These are phyloP conservation scores for Polydrusus tereticollis DNA, from an alignment of 2,888 invertebrate species.

Conservation along the genomic window DNA sequence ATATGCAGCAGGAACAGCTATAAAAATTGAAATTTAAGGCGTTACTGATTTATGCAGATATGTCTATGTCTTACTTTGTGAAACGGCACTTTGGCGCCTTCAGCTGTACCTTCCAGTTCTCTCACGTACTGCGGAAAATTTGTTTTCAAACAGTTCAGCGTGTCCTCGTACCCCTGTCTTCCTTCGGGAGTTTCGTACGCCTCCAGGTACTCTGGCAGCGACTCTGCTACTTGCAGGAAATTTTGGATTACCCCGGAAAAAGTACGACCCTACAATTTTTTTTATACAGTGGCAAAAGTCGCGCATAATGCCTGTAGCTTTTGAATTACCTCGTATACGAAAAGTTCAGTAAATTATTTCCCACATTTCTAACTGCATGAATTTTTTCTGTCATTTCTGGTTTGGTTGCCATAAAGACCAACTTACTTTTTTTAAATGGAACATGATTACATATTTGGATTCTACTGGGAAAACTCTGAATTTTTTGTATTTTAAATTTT, in stretches of 20 bases:
- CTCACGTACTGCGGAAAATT: slow-evolving; percentile 86
- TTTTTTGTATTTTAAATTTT: no score
- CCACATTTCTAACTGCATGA: no score
- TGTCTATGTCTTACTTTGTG: slow-evolving; percentile 73
- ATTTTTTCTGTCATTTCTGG: no score
- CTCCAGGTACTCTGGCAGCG: slow-evolving; percentile 77
- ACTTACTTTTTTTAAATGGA: no score
- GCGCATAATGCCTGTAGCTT: not conserved
- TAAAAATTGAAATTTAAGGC: slow-evolving; percentile 53
- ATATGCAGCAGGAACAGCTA: slow-evolving; percentile 88
- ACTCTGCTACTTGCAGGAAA: slow-evolving; percentile 73
- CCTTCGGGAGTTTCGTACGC: slow-evolving; percentile 81
- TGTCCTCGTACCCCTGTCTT: slow-evolving; percentile 79
- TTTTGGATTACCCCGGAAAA: slow-evolving; percentile 81
- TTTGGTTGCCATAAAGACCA: no score
- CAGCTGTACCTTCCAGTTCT: slow-evolving; percentile 88
- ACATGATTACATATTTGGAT: no score
- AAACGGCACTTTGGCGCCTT: slow-evolving; percentile 87
- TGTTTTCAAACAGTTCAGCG: slow-evolving; percentile 75
- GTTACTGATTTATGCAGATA: not conserved
- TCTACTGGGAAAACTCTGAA: no score
- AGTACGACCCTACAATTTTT: slow-evolving; percentile 79
- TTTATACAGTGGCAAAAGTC: no score
- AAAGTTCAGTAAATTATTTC: no score
- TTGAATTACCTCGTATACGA: no score